These are phyloP conservation scores for Ditylenchus dipsaci DNA, from an alignment of 1,140 invertebrate genomes.

Conservation along the genomic window DNA sequence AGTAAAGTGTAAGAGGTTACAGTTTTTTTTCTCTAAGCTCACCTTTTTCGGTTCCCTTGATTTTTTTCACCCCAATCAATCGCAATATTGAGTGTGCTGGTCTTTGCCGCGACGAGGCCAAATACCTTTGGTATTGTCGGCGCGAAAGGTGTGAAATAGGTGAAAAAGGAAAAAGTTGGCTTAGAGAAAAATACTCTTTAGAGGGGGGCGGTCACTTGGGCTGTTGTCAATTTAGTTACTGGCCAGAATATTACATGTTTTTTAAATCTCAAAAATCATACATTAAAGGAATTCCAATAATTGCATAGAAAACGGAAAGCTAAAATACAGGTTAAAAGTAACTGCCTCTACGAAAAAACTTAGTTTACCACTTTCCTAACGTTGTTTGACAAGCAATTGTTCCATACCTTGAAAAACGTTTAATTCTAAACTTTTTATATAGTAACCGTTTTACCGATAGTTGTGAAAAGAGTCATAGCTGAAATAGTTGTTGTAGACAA, in stretches of 20 bases:
- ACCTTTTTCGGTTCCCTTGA: too few species aligned
- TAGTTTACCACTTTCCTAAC: constrained; percentile 21
- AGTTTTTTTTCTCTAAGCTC: too few species aligned
- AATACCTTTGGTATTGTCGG: too few species aligned
- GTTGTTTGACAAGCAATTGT: constrained; percentile 36
- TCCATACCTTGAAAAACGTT: constrained; percentile 14
- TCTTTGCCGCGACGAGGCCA: too few species aligned
- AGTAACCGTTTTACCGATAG: constrained; percentile 14
- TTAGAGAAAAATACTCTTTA: too few species aligned
- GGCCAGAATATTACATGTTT: background rate
- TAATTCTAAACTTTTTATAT: background rate
- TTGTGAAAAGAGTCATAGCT: constrained; percentile 27
- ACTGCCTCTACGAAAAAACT: background rate
- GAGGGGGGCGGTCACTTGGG: too few species aligned
- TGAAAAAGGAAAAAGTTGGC: too few species aligned
- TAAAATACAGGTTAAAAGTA: background rate
- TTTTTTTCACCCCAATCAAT: too few species aligned
- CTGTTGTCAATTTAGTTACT: too few species aligned
- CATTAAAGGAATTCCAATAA: constrained; percentile 18
- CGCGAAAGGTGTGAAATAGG: too few species aligned
- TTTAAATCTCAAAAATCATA: background rate
- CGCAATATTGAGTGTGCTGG: too few species aligned
- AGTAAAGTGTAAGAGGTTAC: background rate
- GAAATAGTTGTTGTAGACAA: background rate
- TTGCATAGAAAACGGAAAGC: constrained; percentile 22